Base-by-base conservation (phyloP, 1,140 invertebrate genomes). In the Pararge aegeria region DNA sequence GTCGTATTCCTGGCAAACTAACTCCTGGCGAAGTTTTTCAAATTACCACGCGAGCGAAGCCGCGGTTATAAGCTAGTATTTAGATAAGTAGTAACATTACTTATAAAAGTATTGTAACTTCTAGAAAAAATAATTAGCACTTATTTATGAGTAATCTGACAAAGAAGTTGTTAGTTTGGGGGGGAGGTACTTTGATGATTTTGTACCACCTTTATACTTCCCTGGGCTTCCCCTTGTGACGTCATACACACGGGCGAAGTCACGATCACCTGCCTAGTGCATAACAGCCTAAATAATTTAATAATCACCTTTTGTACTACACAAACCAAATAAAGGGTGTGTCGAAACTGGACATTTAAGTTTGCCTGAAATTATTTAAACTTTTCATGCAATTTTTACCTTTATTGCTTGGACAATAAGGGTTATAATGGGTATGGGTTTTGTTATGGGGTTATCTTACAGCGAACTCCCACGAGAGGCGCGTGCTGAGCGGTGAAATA, bases 401-500 rank as follows among this genome's bases (percentile, higher is more conserved):
- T 48, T 62, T 62, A 57, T 56, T 19, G 0, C 2, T 13, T 20
- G 12, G 0, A 1, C 0, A 0, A 15, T 62, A 62, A 40, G 49
- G 40, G 15, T 56, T 16, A 53, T 34, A 21, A 13, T 56, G 5
- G 15, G 20, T 27, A n/a, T 46, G n/a, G 15, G 15, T 9, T 30
- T 18, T 15, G 30, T 40, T 53, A 40, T 40, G 37, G 18, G 60
- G 66, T 66, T 68, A 68, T 68, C 65, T 65, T 61, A 52, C 34
- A 40, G 48, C 49, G 49, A 27, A 53, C 65, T 80, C 78, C 78
- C 78, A 71, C 64, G 75, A 80, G 78, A 78, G 69, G 59, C 75
- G 75, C 75, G 75, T 78, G 75, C 69, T 72, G 68, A 71, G 68
- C 55, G 69, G 67, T 76, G 78, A 76, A 80, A 76, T 76, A 80